Percentiles rank a stretch among this genome's conserved stretches.
phyloP scores from a whole-genome alignment of 1,140 invertebrate species.

The Megalopta genalis region DNA sequence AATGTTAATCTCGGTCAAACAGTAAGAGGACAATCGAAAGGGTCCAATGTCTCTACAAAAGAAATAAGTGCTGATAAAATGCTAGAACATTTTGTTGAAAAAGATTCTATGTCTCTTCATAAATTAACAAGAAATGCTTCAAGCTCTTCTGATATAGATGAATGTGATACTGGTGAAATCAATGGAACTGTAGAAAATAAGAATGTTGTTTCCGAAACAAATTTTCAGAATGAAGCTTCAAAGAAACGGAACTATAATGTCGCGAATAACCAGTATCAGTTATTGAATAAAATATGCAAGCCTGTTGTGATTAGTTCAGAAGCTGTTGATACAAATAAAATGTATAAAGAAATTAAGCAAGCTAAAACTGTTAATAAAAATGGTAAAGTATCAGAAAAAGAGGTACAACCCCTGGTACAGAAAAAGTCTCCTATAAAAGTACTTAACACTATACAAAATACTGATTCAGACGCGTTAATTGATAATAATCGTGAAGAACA shows the following conservation, averaged over 20 bases:
- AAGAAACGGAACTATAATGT: not conserved
- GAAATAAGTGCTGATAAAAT: not conserved
- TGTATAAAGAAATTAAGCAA: not conserved
- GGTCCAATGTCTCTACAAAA: not conserved
- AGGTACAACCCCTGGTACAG: not conserved
- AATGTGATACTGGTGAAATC: not conserved
- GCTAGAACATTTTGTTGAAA: not conserved
- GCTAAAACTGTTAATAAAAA: not conserved
- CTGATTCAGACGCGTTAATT: not conserved
- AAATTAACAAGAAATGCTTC: not conserved
- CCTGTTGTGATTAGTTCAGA: constrained; percentile 32
- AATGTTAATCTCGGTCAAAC: not conserved
- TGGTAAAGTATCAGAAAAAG: not conserved
- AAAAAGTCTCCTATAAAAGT: not conserved
- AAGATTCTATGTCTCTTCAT: not conserved
- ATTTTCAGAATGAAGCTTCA: not conserved
- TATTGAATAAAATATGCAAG: not conserved
- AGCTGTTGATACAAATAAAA: constrained; percentile 5
- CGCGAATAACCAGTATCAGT: not conserved
- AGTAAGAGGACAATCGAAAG: not conserved
- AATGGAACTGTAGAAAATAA: not conserved
- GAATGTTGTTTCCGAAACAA: not conserved
- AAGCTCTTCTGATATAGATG: not conserved
- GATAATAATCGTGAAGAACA: not conserved
- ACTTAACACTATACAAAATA: not conserved